Evolutionary conservation across 2,797 vertebrate genomes (phyloP).

Genomic region (Sebastes matsubarae): DNA sequence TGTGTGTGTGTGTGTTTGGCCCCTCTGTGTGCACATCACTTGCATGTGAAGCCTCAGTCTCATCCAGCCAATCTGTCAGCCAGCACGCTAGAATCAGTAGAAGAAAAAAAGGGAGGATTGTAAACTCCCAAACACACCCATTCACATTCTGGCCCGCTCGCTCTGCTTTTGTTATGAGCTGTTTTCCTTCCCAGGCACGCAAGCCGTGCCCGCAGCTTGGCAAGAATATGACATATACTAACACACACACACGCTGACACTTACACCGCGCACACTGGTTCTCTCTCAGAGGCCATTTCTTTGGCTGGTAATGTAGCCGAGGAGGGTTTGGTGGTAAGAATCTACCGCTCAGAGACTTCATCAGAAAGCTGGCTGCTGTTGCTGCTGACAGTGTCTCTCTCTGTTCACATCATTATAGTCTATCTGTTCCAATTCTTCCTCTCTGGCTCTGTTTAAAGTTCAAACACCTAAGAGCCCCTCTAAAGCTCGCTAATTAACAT

Average conservation of each 20-base stretch:
- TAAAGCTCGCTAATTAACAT: no score
- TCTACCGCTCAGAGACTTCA: neutral
- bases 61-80: neutral
- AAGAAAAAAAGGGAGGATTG: slow-evolving; percentile 9
- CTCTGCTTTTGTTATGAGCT: slow-evolving; percentile 62
- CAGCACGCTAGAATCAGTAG: slow-evolving; percentile 2
- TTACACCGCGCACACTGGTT: neutral
- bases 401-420: neutral
- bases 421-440: neutral
- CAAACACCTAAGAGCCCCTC: neutral
- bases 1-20: neutral
- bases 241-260: slow-evolving; percentile 7
- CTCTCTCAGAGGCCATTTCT: neutral
- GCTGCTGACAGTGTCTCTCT: neutral
- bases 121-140: slow-evolving; percentile 52
- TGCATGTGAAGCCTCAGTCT: slow-evolving; percentile 7
- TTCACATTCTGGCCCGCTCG: slow-evolving; percentile 50
- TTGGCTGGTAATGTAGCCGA: neutral
- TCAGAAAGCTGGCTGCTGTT: slow-evolving; percentile 1
- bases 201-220: slow-evolving; percentile 56
- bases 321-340: slow-evolving; percentile 1
- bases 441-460: neutral
- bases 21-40: neutral
- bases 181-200: slow-evolving; percentile 60
- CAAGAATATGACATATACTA: slow-evolving; percentile 11